Conservation (phyloP, 2,113 vertebrate genomes). For the Cromileptes altivelis region DNA sequence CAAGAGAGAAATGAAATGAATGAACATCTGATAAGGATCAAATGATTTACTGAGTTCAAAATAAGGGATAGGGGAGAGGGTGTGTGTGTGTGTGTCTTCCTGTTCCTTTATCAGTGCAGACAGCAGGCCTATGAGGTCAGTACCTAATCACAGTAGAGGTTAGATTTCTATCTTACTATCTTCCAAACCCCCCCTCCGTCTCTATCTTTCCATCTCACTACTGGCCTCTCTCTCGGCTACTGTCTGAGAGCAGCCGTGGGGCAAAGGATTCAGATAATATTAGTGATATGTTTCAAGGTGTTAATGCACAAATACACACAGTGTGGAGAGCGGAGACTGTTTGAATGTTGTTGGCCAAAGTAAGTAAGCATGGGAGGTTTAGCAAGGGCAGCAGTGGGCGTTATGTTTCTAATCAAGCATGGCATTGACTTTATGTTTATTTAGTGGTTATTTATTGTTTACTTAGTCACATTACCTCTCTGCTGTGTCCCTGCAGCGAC, state of each 20-base stretch:
- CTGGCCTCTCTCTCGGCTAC: conserved; percentile 45
- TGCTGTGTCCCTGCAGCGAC: conserved; percentile 59
- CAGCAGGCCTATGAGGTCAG: conserved; percentile 71
- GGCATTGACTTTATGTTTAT: conserved; percentile 69
- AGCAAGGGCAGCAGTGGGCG: conserved; percentile 47
- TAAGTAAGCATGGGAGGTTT: conserved; percentile 39
- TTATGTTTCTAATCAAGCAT: conserved; percentile 66
- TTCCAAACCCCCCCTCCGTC: conserved; percentile 9
- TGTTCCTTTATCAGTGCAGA: conserved; percentile 68
- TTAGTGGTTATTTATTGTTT: conserved; percentile 74
- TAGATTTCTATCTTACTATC: conserved; percentile 71
- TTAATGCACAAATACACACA: conserved; percentile 13
- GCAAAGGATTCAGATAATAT: conserved; percentile 46
- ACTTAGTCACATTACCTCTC: conserved; percentile 71
- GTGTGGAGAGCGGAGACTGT: not conserved
- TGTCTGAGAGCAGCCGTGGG: conserved; percentile 44
- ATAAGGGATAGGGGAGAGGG: conserved; percentile 22
- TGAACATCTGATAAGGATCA: conserved; percentile 68
- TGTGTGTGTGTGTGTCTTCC: conserved; percentile 31
- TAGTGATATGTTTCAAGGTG: conserved; percentile 28
- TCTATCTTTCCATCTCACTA: conserved; percentile 51
- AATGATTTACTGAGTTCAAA: conserved; percentile 67
- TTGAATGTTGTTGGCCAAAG: conserved; percentile 11
- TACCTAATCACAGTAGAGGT: conserved; percentile 76
- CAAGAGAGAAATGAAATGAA: conserved; percentile 58